Base-by-base conservation (phyloP, 2,113 vertebrate species). In the Andinoacara biseriatus region DNA sequence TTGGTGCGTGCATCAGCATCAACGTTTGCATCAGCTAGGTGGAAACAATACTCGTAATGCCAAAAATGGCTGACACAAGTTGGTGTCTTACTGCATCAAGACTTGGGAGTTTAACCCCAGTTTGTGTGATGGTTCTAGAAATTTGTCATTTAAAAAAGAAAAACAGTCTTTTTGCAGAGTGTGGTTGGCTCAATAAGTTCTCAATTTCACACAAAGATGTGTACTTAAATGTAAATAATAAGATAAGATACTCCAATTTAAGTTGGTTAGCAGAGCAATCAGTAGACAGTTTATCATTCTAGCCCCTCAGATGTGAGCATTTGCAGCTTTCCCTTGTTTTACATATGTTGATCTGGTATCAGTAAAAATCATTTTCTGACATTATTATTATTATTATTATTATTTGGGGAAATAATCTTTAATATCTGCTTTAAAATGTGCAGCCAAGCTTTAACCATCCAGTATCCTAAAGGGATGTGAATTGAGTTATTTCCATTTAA, bases 11-110 rank as follows among this genome's bases (percentile, higher is more conserved):
- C 17, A 49, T 80, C 29, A 22, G 52, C 31, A 31, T 22, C 63
- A 46, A 4, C 15, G 22, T 65, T 62, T 52, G 40, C 72, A 79
- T 62, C 57, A 74, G 46, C 59, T 3, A 56, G 72, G 58, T 62
- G 22, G 33, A 61, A 72, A 58, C 78, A 65, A 69, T 72, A 8
- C 62, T 79, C 84, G 43, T 38, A 58, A 62, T 38, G 24, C 10
- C 54, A 74, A 81, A 83, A 52, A 91, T 87, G 82, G 35, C 77
- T 81, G 82, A 86, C 74, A 74, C 58, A 74, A 58, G 60, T 85
- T 62, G 29, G 20, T 60, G 14, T 46, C 63, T 15, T 5, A 18
- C 22, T 72, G 76, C 35, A 49, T 62, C 46, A 58, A 35, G 13
- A 31, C 56, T 69, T 8, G 15, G 33, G 5, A 78, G 56, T 77